Evolutionary conservation across 2,888 invertebrate genomes (phyloP).

Genomic region (Deilephila porcellus): DNA sequence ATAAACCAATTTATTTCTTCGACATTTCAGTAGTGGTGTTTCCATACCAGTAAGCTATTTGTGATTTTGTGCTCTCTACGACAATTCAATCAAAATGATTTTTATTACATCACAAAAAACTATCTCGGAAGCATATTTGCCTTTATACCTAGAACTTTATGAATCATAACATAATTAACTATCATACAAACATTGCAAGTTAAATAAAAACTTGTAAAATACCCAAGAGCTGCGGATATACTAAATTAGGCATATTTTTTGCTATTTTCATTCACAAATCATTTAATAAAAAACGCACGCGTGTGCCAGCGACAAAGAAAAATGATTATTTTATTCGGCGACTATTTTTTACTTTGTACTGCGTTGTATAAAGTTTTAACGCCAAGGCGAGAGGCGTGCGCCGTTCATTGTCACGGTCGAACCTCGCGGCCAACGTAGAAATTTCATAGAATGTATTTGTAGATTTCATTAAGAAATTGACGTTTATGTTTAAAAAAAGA

Average conservation of each 20-base stretch:
- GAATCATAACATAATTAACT: slow-evolving; percentile 1
- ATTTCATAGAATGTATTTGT: slow-evolving; percentile 28
- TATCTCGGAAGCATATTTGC: too few species aligned
- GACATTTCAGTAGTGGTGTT: too few species aligned
- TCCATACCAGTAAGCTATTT: too few species aligned
- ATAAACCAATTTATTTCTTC: too few species aligned
- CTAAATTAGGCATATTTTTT: background rate
- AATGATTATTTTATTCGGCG: background rate
- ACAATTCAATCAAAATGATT: too few species aligned
- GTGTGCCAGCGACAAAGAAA: background rate
- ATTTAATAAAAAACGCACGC: slow-evolving; percentile 12
- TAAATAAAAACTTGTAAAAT: too few species aligned
- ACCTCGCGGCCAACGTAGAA: slow-evolving; percentile 30
- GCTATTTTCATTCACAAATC: background rate
- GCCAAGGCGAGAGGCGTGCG: slow-evolving; percentile 38
- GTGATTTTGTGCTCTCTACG: too few species aligned
- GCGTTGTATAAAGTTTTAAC: slow-evolving; percentile 32
- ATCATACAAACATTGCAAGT: too few species aligned
- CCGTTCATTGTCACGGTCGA: slow-evolving; percentile 58
- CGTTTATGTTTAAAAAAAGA: background rate
- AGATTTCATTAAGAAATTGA: background rate
- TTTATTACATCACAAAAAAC: too few species aligned
- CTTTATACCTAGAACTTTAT: background rate
- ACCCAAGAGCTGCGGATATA: background rate
- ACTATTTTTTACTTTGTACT: background rate